These are phyloP conservation scores for Drosophila ananassae DNA, from an alignment of 1,140 invertebrate genomes.

Conservation along the genomic window DNA sequence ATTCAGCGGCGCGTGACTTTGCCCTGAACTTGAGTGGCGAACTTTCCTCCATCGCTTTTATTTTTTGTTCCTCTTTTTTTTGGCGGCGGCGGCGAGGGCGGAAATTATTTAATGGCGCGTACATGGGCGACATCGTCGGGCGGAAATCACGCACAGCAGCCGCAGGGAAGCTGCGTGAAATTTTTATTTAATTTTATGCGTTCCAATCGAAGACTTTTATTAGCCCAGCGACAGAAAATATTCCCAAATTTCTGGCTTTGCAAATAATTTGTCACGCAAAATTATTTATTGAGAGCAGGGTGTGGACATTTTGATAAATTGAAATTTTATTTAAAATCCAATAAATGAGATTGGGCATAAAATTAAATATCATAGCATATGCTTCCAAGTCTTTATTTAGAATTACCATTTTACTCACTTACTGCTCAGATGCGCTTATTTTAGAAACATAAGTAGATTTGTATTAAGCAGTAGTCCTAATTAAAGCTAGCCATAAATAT, in stretches of 20 bases:
- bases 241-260: constrained; percentile 26
- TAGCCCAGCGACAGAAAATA: constrained; percentile 19
- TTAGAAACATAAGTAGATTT: no score
- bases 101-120: constrained; percentile 82
- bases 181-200: constrained; percentile 62
- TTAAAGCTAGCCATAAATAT: no score
- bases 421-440: no score
- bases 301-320: constrained; percentile 13
- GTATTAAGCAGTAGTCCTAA: no score
- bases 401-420: no score
- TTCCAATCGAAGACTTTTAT: constrained; percentile 62
- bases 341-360: not conserved
- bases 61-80: constrained; percentile 10
- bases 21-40: constrained; percentile 39
- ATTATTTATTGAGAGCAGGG: constrained; percentile 29
- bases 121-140: constrained; percentile 63
- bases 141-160: constrained; percentile 76
- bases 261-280: constrained; percentile 56
- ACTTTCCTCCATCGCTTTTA: constrained; percentile 1
- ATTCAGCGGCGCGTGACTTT: constrained; percentile 62
- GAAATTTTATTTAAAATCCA: constrained; percentile 8
- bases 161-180: constrained; percentile 67
- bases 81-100: constrained; percentile 52
- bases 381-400: no score
- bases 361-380: no score